phyloP scores from a whole-genome alignment of 2,113 vertebrate species.

The Monopterus albus region DNA sequence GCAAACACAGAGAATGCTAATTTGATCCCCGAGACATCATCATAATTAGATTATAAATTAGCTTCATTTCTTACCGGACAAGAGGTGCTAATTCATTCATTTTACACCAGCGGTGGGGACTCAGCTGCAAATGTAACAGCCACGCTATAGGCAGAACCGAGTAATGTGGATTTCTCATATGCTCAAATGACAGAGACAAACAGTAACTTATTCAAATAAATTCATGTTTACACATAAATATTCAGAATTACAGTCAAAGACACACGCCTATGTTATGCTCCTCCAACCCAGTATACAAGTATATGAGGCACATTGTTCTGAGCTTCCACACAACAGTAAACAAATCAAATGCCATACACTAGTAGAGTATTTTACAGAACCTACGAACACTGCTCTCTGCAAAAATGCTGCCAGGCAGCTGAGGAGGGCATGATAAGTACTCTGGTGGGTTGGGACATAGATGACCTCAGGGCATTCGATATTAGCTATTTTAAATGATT shows the following conservation, averaged over 20 bases:
- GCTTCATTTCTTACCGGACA: slow-evolving; percentile 73
- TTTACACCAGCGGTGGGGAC: slow-evolving; percentile 24
- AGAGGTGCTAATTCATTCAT: slow-evolving; percentile 74
- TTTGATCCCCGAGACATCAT: slow-evolving; percentile 69
- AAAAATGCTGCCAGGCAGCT: slow-evolving; percentile 67
- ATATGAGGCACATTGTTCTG: slow-evolving; percentile 47
- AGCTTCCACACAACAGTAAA: slow-evolving; percentile 53
- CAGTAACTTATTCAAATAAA: slow-evolving; percentile 63
- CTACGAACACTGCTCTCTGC: slow-evolving; percentile 56
- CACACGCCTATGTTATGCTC: background rate
- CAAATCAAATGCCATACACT: slow-evolving; percentile 64
- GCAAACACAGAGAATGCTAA: slow-evolving; percentile 70
- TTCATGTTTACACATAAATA: slow-evolving; percentile 57
- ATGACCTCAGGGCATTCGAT: slow-evolving; percentile 60
- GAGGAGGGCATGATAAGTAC: slow-evolving; percentile 75
- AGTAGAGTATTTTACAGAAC: slow-evolving; percentile 65
- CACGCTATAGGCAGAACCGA: slow-evolving; percentile 27
- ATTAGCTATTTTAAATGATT: slow-evolving; percentile 76
- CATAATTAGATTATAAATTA: slow-evolving; percentile 79
- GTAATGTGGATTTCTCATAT: slow-evolving; percentile 19
- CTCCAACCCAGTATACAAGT: slow-evolving; percentile 20
- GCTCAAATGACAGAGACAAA: slow-evolving; percentile 22
- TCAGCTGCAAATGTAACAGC: slow-evolving; percentile 14
- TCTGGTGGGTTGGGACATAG: slow-evolving; percentile 74
- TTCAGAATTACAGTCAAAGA: slow-evolving; percentile 50